Conservation (phyloP, 1,140 invertebrate species). For the Pseudomyrmex sp. region DNA sequence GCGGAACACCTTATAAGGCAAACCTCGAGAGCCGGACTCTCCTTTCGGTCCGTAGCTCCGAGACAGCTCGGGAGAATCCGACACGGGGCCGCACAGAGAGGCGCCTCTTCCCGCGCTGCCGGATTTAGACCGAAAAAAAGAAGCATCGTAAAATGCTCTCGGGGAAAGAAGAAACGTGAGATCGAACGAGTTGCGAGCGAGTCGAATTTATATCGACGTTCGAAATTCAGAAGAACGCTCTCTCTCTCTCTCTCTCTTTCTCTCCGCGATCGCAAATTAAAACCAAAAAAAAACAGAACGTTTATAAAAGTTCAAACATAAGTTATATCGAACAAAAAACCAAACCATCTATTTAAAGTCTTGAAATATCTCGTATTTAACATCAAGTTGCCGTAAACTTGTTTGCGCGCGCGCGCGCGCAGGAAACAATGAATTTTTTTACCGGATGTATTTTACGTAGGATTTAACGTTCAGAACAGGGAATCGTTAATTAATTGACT, state of each 20-base stretch:
- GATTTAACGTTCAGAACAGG: not conserved
- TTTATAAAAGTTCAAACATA: too few relatives aligned
- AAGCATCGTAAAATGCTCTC: slow-evolving; percentile 59
- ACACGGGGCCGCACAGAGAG: slow-evolving; percentile 62
- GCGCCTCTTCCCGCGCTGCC: slow-evolving; percentile 70
- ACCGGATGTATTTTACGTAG: not conserved
- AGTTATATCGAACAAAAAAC: too few relatives aligned
- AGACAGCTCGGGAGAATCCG: slow-evolving; percentile 64
- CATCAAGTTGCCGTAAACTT: not conserved
- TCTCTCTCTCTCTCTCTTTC: not conserved
- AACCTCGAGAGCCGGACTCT: slow-evolving; percentile 69
- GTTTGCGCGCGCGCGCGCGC: not conserved
- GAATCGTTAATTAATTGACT: slow-evolving; percentile 41
- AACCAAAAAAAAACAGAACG: too few relatives aligned
- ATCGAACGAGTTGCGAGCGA: slow-evolving; percentile 1
- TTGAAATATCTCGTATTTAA: too few relatives aligned
- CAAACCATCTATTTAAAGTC: too few relatives aligned
- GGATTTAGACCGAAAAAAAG: slow-evolving; percentile 80
- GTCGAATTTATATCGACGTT: slow-evolving; percentile 6
- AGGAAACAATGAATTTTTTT: not conserved
- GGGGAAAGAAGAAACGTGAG: slow-evolving; percentile 42
- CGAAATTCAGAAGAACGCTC: slow-evolving; percentile 46
- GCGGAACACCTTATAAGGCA: slow-evolving; percentile 81
- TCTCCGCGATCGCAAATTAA: not conserved
- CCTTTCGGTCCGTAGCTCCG: slow-evolving; percentile 64